These are phyloP conservation scores for Intellagama lesueurii DNA, from an alignment of 2,797 vertebrate species.

Conservation along the genomic window DNA sequence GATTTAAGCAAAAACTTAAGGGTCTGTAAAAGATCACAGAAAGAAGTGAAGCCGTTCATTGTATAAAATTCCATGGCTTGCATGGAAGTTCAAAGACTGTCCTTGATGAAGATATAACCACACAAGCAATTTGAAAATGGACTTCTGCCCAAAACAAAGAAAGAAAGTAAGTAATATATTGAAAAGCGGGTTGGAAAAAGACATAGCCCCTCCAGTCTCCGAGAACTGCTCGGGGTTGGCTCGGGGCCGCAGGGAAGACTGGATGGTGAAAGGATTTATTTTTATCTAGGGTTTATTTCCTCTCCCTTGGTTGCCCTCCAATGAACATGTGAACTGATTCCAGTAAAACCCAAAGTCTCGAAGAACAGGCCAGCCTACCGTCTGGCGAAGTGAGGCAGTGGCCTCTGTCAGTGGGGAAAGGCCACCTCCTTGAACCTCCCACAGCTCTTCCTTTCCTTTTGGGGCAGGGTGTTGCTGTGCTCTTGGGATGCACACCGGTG, in stretches of 20 bases:
- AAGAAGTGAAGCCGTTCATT: conserved; percentile 28
- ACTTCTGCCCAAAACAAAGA: too few relatives aligned
- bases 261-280: background rate
- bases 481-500: background rate
- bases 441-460: too few relatives aligned
- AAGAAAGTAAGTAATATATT: background rate
- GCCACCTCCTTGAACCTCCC: too few relatives aligned
- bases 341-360: background rate
- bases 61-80: conserved; percentile 4
- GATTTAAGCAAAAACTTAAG: background rate
- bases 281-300: background rate
- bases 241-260: too few relatives aligned
- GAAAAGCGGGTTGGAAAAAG: too few relatives aligned
- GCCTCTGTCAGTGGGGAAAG: background rate
- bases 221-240: too few relatives aligned
- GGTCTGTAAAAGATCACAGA: conserved; percentile 54
- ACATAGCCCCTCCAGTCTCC: too few relatives aligned
- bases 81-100: conserved; percentile 32
- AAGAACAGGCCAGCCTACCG: background rate
- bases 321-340: background rate
- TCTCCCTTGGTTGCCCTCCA: background rate
- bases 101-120: background rate
- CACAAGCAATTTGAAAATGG: conserved; percentile 2
- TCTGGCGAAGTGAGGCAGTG: background rate
- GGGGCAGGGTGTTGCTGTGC: background rate